Conservation (phyloP, 2,113 vertebrate genomes). For the Pseudonaja textilis region DNA sequence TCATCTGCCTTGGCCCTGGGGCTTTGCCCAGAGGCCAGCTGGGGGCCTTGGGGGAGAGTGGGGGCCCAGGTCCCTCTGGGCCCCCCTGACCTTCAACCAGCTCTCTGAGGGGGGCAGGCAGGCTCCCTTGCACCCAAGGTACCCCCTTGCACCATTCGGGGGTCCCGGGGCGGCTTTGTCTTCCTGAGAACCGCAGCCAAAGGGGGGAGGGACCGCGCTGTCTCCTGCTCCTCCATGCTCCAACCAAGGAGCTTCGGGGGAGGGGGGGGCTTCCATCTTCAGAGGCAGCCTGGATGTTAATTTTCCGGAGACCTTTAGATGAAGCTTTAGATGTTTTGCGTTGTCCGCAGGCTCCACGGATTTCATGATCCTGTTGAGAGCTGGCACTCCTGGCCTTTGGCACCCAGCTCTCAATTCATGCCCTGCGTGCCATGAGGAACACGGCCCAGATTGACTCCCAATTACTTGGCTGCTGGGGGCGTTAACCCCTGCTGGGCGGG, state of each 20-base stretch:
- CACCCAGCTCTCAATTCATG: slow-evolving; percentile 65
- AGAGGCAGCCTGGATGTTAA: slow-evolving; percentile 57
- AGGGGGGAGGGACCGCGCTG: background rate
- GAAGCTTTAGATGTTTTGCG: slow-evolving; percentile 59
- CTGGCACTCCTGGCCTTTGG: slow-evolving; percentile 69
- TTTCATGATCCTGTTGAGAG: slow-evolving; percentile 69
- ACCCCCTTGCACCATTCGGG: background rate
- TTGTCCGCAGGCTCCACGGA: slow-evolving; percentile 47
- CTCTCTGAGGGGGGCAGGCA: no score
- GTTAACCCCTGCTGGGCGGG: slow-evolving; percentile 1
- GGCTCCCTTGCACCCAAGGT: no score
- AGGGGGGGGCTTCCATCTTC: background rate
- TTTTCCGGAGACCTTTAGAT: slow-evolving; percentile 62
- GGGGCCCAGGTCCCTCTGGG: background rate
- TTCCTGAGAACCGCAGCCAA: background rate
- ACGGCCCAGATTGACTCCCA: background rate
- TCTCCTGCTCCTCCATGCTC: background rate
- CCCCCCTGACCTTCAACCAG: background rate
- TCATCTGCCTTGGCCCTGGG: background rate
- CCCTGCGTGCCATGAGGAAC: slow-evolving; percentile 39
- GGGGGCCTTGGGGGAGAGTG: no score
- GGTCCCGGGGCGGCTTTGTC: background rate
- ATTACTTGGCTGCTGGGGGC: slow-evolving; percentile 31
- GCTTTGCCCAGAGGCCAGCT: background rate
- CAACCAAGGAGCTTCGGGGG: background rate